phyloP scores from a whole-genome alignment of 2,797 vertebrate genomes.

The Bryconaethiops microstoma region DNA sequence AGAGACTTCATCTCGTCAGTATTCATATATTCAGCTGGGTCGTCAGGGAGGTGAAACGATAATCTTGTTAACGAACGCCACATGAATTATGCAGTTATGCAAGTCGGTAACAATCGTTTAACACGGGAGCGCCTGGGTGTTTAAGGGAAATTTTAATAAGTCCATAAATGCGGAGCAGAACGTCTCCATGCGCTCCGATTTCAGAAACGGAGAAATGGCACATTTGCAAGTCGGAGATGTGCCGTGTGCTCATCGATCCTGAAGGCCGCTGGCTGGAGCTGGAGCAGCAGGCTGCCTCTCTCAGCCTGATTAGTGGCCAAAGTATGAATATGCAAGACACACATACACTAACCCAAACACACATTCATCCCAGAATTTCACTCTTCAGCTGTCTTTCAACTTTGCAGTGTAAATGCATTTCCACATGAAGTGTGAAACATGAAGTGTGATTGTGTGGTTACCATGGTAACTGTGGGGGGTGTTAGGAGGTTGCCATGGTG shows the following conservation, averaged over 20 bases:
- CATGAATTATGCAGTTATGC: slow-evolving; percentile 17
- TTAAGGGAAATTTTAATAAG: not conserved
- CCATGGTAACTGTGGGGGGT: too few species aligned
- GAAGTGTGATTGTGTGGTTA: too few species aligned
- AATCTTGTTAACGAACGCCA: not conserved
- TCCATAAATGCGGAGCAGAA: not conserved
- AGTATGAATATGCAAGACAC: slow-evolving; percentile 1
- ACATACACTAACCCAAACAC: not conserved
- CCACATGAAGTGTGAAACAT: too few species aligned
- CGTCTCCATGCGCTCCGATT: not conserved
- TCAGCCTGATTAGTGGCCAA: not conserved
- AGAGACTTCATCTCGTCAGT: not conserved
- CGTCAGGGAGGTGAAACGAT: not conserved
- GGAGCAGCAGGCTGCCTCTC: not conserved
- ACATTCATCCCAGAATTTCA: not conserved
- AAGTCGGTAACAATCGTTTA: not conserved
- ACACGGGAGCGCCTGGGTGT: not conserved
- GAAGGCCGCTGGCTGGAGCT: not conserved
- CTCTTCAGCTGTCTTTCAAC: not conserved
- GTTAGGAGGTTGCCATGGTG: too few species aligned
- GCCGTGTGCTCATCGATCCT: not conserved
- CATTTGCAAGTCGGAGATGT: not conserved
- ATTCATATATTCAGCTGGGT: not conserved
- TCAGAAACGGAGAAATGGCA: not conserved
- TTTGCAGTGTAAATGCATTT: too few species aligned